These are phyloP conservation scores for Pseudanteris insignis DNA, from an alignment of 2,888 invertebrate species.

Conservation along the genomic window DNA sequence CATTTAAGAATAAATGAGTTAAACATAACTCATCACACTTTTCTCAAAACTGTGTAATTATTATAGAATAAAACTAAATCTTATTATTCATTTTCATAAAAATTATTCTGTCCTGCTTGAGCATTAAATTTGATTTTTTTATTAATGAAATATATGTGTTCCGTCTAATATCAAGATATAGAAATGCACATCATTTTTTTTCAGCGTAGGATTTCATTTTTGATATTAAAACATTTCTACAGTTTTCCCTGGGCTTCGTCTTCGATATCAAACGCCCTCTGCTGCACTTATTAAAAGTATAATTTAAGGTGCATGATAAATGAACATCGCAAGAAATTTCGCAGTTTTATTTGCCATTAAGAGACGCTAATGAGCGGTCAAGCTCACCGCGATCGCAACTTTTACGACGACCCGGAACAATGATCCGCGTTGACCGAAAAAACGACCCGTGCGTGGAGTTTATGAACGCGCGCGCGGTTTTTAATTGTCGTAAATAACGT, in stretches of 20 bases:
- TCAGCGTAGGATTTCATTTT: too few relatives aligned
- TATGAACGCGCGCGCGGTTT: constrained; percentile 23
- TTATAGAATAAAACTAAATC: too few relatives aligned
- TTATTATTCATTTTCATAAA: not conserved
- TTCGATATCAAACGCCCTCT: too few relatives aligned
- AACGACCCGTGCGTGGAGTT: constrained; percentile 16
- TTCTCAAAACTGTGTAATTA: too few relatives aligned
- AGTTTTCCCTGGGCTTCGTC: too few relatives aligned
- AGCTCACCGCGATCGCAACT: constrained; percentile 20
- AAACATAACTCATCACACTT: too few relatives aligned
- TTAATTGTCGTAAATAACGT: constrained; percentile 37
- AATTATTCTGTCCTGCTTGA: too few relatives aligned
- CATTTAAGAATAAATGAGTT: too few relatives aligned
- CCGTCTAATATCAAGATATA: too few relatives aligned
- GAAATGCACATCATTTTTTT: too few relatives aligned
- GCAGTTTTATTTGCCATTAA: constrained; percentile 20
- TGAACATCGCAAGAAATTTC: constrained; percentile 11
- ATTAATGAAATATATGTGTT: not conserved
- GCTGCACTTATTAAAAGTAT: constrained; percentile 4
- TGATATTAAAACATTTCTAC: too few relatives aligned
- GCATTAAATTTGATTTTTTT: too few relatives aligned
- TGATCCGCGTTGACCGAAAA: constrained; percentile 18
- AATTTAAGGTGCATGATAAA: constrained; percentile 28
- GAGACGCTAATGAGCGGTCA: constrained; percentile 22
- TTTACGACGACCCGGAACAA: constrained; percentile 36